phyloP scores from a whole-genome alignment of 2,797 vertebrate genomes.

The Sebastolobus alascanus region DNA sequence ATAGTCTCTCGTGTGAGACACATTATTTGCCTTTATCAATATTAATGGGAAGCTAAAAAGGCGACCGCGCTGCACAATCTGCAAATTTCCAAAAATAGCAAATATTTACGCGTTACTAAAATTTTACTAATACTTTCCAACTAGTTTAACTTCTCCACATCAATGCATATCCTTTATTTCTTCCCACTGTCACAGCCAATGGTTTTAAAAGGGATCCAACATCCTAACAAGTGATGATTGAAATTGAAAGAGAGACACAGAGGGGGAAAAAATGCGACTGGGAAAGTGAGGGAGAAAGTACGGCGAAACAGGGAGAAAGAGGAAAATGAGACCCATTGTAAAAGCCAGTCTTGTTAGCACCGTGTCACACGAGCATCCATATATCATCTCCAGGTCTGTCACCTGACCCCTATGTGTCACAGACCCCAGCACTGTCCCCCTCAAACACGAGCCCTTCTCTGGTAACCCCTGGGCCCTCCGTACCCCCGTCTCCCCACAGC shows the following conservation, averaged over 20 bases:
- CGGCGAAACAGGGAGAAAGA: slow-evolving; percentile 11
- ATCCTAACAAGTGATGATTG: slow-evolving; percentile 31
- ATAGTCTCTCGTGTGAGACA: slow-evolving; percentile 58
- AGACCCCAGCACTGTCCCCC: slow-evolving; percentile 70
- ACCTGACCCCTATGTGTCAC: slow-evolving; percentile 80
- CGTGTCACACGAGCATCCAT: slow-evolving; percentile 73
- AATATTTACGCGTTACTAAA: not conserved
- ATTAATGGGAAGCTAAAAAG: slow-evolving; percentile 79
- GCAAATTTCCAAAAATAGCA: too few species aligned
- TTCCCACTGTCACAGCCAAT: slow-evolving; percentile 16
- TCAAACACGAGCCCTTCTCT: slow-evolving; percentile 67
- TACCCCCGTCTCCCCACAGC: slow-evolving; percentile 52
- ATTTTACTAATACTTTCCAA: not conserved
- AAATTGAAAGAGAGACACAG: slow-evolving; percentile 28
- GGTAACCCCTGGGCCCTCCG: slow-evolving; percentile 69
- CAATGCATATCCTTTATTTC: not conserved
- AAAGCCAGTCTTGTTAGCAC: slow-evolving; percentile 80
- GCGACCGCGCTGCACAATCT: slow-evolving; percentile 31
- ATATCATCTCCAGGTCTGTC: slow-evolving; percentile 80
- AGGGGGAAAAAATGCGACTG: slow-evolving; percentile 4
- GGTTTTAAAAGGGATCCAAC: slow-evolving; percentile 33
- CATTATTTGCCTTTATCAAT: slow-evolving; percentile 79
- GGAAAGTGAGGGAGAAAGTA: slow-evolving; percentile 18
- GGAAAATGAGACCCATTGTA: slow-evolving; percentile 74
- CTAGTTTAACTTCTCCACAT: not conserved